Evolutionary conservation across 2,113 vertebrate species (phyloP).

Genomic region (Axis porcinus): DNA sequence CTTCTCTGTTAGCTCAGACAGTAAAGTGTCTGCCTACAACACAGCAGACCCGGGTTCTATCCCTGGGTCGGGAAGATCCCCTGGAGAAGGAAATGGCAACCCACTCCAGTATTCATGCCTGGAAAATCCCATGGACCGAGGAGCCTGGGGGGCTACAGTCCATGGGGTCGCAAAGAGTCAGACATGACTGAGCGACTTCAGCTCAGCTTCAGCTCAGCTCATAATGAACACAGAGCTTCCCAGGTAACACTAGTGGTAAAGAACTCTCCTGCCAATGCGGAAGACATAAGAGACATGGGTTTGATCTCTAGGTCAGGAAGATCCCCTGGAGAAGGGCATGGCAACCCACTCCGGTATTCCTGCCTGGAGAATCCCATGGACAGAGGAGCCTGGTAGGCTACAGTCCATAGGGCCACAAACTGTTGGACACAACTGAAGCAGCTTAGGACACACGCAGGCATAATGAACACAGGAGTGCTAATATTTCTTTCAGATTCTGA

Average conservation of each 20-base stretch:
- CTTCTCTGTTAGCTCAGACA: no score
- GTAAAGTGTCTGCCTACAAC: no score
- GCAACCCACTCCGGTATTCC: neutral
- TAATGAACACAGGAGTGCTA: neutral
- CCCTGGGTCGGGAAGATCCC: no score
- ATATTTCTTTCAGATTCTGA: neutral
- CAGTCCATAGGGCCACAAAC: neutral
- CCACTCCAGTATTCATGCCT: no score
- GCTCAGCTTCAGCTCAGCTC: no score
- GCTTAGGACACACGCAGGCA: neutral
- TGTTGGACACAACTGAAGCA: neutral
- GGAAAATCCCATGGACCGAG: no score
- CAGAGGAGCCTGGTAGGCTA: accelerated
- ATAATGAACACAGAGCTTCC: neutral
- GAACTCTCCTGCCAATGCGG: neutral
- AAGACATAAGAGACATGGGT: neutral
- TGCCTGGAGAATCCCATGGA: neutral
- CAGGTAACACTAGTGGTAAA: neutral
- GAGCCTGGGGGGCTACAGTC: no score
- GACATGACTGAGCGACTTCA: no score
- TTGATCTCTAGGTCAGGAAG: neutral
- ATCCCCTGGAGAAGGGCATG: neutral
- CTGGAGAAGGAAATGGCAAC: no score
- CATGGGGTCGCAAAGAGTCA: no score
- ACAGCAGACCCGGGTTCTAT: no score